Evolutionary conservation across 2,113 vertebrate species (phyloP), one percentile per base, ranked within the genome.

Genomic region (Loxodonta africana): DNA sequence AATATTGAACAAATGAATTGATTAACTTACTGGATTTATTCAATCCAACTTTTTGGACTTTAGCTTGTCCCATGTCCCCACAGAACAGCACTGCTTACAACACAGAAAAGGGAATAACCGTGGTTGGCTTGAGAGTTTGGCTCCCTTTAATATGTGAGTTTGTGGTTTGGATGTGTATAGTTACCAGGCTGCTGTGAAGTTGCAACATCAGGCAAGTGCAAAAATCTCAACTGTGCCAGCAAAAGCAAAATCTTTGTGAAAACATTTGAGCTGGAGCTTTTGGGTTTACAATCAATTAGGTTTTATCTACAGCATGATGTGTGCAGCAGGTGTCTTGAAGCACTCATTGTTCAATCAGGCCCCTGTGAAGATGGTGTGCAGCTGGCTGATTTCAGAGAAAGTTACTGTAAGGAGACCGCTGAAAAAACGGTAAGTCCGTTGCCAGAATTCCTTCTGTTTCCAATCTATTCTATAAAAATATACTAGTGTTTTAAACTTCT

Each of bases 191-290:
- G 8, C 44, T 46, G 8, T 60, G 44, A 91, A 88, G 37, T 12
- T 71, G 17, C 77, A 80, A 69, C 11, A 71, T 53, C 78, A 89
- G 53, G 73, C 23, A 86, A 88, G 30, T 41, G 17, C 30, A 76
- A 51, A 15, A 3, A 63, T 85, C 57, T 91, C 82, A 83, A 44
- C 6, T 60, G 33, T 92, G 33, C 33, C 44, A 82, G 37, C 6
- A 48, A 53, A 91, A 92, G 53, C 76, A 78, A 87, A 92, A 67
- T 44, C 51, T 80, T 41, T 41, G 44, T 92, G 73, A 96, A 80
- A 83, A 33, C 8, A 71, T 51, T 74, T 33, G 69, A 28, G 18
- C 12, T 53, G 53, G 51, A 96, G 14, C 18, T 30, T 78, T 30
- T 33, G 44, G 6, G 28, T 90, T 88, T 95, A 67, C 11, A 46